Base-by-base conservation (phyloP, 2,888 invertebrate species). In the Habrosyne pyritoides region DNA sequence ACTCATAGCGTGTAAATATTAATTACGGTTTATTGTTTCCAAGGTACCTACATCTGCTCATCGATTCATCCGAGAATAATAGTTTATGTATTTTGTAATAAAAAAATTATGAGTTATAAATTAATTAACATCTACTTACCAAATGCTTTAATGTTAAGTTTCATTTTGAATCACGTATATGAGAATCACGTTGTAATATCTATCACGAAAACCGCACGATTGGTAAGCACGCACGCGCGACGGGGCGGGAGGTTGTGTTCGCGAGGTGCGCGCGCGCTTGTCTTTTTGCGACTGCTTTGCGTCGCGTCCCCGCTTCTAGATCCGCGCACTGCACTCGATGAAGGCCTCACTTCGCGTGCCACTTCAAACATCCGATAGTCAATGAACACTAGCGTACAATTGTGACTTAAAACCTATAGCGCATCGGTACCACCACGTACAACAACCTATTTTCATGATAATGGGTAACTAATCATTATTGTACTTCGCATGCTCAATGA, bases 251-350 rank as follows among this genome's bases (percentile, higher is more conserved):
- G 73, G 63, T 64, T 60, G 55, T 60, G 55, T 61, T 57, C 52
- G 79, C 87, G 88, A 68, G 77, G 50, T 83, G 87, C 87, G 87
- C 85, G 82, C 72, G 79, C 88, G 90, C 83, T 68, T 66, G 81
- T 74, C 79, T 83, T 82, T 72, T 75, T 73, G 76, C 80, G 82
- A 89, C 90, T 89, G 88, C 73, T 79, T 69, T 69, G 61, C 59
- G 60, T 60, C 53, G 53, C 60, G 47, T 50, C 53, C 18, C 42
- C 42, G 51, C 67, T 64, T 63, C 61, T 70, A 73, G 73, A 75
- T 75, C 75, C 73, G 75, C 75, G 74, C 75, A 67, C 68, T 71
- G 70, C 73, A 70, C 69, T 74, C 63, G 52, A 56, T 68, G 77
- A 81, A 83, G 82, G 78, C 77, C 79, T 77, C 64, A 61, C 68